Base-by-base conservation (phyloP, 1,140 invertebrate species). In the Drosophila kikkawai region DNA sequence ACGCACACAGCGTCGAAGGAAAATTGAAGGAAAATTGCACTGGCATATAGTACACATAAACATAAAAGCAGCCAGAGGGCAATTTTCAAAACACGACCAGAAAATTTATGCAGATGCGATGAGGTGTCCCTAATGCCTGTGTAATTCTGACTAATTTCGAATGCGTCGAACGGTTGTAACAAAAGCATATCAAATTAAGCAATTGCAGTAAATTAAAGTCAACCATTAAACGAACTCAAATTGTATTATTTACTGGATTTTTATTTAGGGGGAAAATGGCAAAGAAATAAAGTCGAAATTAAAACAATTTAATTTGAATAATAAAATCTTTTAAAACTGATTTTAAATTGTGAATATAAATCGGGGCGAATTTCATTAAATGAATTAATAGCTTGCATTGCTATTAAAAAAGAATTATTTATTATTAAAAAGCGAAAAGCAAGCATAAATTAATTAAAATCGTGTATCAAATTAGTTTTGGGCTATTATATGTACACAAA, bases 31-130 rank as follows among this genome's bases (percentile, higher is more conserved):
- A 58, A 73, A 73, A 73, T 73, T 73, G 69, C 53, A 73, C 53
- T 32, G 67, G 67, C 68, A 37, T 22, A 22, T 22, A 22, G 22
- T 22, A 39, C 34, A 37, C 34, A 55, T 15, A 55, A 55, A 51
- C 67, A 59, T 58, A 71, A 50, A 73, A 37, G 37, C 69, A 37
- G 37, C 9, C 60, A 37, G 8, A 6, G 32, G 15, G 12, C 37
- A 36, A 73, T 71, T 73, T 71, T 29, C 36, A 48, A 4, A 73
- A 37, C 51, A 55, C 19, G 13, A 4, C 37, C 36, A n/a, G 39
- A 3, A 73, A 73, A 73, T 73, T 60, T 73, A 73, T 73, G 69
- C 69, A 73, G 69, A 73, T 73, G 69, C 45, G 69, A 73, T 73
- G 69, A 73, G 69, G 69, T 73, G 70, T 59, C 55, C 53, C 69